phyloP scores from a whole-genome alignment of 2,113 vertebrate genomes.

The Triplophysa dalaica region DNA sequence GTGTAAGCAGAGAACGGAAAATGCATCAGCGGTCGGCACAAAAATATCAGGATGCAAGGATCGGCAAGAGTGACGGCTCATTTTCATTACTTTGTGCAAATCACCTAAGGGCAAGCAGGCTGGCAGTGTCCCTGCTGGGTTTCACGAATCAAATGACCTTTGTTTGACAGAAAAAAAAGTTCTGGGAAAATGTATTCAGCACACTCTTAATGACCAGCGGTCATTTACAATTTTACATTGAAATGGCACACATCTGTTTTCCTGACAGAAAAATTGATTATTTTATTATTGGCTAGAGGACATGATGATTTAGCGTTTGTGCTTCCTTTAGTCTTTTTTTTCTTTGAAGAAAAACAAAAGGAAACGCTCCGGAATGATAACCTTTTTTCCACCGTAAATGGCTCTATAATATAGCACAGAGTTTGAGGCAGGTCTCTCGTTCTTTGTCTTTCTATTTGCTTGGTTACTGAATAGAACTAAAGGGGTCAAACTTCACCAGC shows the following conservation, averaged over 20 bases:
- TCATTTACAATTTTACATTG: neutral
- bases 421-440: neutral
- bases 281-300: neutral
- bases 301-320: neutral
- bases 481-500: constrained; percentile 56
- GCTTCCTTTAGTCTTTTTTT: too few species aligned
- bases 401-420: neutral
- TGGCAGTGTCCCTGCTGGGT: constrained; percentile 13
- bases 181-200: neutral
- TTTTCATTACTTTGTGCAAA: constrained; percentile 43
- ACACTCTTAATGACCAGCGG: neutral
- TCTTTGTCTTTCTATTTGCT: constrained; percentile 40
- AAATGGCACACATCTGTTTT: constrained; percentile 30
- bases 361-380: neutral
- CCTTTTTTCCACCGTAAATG: neutral
- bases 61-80: constrained; percentile 48
- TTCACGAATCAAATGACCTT: constrained; percentile 33
- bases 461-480: constrained; percentile 40
- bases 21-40: constrained; percentile 58
- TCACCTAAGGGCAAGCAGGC: constrained; percentile 9
- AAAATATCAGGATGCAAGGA: constrained; percentile 70
- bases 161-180: neutral
- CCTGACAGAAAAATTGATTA: too few species aligned
- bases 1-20: constrained; percentile 53
- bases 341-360: constrained; percentile 24